A percentile compares a stretch with the other conserved stretches of the same genome.
These are phyloP conservation scores for Leptobrachium ailaonicum DNA, from an alignment of 2,113 vertebrate species.

Conservation along the genomic window DNA sequence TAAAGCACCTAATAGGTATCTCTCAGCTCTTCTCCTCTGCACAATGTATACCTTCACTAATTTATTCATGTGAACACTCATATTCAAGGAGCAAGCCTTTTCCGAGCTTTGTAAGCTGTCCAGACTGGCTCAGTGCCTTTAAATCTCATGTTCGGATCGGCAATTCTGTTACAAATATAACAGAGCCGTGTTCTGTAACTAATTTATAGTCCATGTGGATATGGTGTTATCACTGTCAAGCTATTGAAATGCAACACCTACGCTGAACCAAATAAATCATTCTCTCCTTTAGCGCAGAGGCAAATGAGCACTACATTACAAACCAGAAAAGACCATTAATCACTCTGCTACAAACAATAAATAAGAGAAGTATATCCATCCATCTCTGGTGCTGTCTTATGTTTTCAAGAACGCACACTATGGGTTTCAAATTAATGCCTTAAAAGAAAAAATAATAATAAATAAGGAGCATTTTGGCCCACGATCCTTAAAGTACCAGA, in stretches of 20 bases:
- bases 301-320: constrained; percentile 39
- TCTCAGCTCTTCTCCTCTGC: background rate
- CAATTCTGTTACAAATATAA: background rate
- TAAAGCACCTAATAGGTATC: constrained; percentile 12
- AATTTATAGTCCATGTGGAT: constrained; percentile 41
- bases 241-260: constrained; percentile 46
- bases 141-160: constrained; percentile 7
- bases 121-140: background rate
- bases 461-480: no score
- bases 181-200: background rate
- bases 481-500: no score
- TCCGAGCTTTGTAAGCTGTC: background rate
- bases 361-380: constrained; percentile 34
- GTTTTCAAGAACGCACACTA: background rate
- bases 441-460: background rate
- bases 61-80: constrained; percentile 17
- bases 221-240: constrained; percentile 42
- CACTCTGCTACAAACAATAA: constrained; percentile 39
- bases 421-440: background rate
- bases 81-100: background rate
- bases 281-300: constrained; percentile 45
- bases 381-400: constrained; percentile 7
- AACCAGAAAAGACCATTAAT: constrained; percentile 37
- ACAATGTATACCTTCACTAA: constrained; percentile 2
- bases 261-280: constrained; percentile 32